Evolutionary conservation across 2,797 vertebrate genomes (phyloP), one percentile per base, ranked within the genome.

Genomic region (Knipowitschia caucasica): DNA sequence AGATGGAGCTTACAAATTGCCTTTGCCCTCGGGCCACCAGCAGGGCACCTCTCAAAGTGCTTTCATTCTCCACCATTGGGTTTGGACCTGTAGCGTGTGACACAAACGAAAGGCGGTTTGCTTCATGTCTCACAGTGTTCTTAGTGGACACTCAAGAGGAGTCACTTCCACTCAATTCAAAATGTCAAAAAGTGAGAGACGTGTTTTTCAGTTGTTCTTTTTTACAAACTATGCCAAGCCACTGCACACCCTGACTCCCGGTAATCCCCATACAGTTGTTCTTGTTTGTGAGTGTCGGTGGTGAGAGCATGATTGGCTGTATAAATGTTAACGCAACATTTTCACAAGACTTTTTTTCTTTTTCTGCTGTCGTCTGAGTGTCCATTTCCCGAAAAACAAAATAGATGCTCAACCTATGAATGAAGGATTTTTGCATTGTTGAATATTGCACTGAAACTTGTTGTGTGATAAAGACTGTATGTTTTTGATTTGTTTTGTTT

Each of bases 361-460:
- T 74, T 75, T 54, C 82, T 66, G 70, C 78, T 58, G 76, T 84
- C 78, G 87, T 84, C 89, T 84, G 81, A 78, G 83, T 88, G 78
- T 79, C 43, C 59, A 63, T 81, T 69, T 78, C 77, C 65, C 23
- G 25, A 9, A 56, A 64, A 69, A 59, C 52, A 49, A 60, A 59
- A 71, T 77, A 74, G 78, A 80, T 80, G 83, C 83, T 78, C 59
- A 75, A 62, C 69, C 78, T 81, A 86, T 83, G 80, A 86, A 82
- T 88, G 87, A 89, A 87, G 82, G 83, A 80, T 81, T 87, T 89
- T 90, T 92, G 92, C 92, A 92, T 91, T 87, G 90, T 90, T 89
- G 82, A 83, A 81, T 85, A 85, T 90, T 91, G 89, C 90, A 89
- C 91, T 91, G 92, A 86, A 91, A 92, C 89, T n/a, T 91, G 87